These are phyloP conservation scores for Rynchops niger DNA, from an alignment of 2,113 vertebrate genomes.

Conservation along the genomic window DNA sequence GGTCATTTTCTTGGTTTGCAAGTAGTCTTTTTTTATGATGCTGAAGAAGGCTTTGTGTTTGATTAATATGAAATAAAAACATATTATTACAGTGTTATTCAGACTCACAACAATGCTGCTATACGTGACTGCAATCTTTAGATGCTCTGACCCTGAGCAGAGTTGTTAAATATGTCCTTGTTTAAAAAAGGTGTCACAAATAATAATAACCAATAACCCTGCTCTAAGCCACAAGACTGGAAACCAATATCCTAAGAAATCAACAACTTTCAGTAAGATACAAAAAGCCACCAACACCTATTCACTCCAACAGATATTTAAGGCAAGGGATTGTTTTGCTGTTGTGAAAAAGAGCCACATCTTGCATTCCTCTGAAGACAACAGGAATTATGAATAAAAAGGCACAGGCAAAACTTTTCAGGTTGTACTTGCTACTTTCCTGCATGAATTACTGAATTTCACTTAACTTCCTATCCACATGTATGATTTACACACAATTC, in stretches of 20 bases:
- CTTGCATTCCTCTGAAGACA: not conserved
- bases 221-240: not conserved
- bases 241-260: not conserved
- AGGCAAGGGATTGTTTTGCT: not conserved
- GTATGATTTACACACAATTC: not conserved
- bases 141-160: not conserved
- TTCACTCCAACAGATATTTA: not conserved
- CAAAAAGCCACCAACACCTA: not conserved
- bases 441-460: not conserved
- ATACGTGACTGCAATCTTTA: not conserved
- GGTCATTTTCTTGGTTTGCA: not conserved
- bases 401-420: not conserved
- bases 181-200: not conserved
- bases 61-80: not conserved
- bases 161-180: not conserved
- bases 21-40: not conserved
- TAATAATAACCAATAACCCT: not conserved
- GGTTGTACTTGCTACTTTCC: not conserved
- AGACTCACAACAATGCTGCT: not conserved
- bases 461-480: not conserved
- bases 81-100: not conserved
- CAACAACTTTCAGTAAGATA: not conserved
- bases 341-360: not conserved
- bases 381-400: not conserved
- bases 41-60: conserved; percentile 1